Percentiles rank a stretch among this genome's conserved stretches.
Conservation (phyloP, 2,888 invertebrate species). For the Andrena chrysosceles region DNA sequence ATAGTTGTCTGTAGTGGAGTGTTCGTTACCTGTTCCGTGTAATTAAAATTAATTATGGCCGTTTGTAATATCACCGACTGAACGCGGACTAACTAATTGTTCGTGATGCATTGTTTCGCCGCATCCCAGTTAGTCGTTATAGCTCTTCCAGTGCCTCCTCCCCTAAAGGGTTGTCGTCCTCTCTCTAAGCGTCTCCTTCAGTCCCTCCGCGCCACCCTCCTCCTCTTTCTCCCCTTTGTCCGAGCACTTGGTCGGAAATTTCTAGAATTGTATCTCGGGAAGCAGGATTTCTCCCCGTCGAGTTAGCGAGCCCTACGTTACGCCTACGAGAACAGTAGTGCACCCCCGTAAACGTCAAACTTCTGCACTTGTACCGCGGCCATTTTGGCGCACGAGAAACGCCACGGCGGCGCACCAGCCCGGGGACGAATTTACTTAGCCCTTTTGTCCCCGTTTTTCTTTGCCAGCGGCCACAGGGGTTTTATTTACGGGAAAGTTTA, state of each 20-base stretch:
- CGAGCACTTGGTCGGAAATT: constrained; percentile 42
- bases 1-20: constrained; percentile 60
- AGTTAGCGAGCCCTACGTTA: background rate
- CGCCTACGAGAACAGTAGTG: constrained; percentile 21
- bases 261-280: constrained; percentile 34
- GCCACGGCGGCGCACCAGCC: background rate
- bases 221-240: constrained; percentile 37
- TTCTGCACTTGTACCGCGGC: background rate
- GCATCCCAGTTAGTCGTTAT: constrained; percentile 65
- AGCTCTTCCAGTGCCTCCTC: constrained; percentile 40
- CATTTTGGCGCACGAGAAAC: background rate
- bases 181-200: background rate
- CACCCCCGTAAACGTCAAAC: constrained; percentile 4
- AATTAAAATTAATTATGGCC: constrained; percentile 74
- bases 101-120: constrained; percentile 66
- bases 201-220: background rate
- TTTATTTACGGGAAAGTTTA: constrained; percentile 53
- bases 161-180: constrained; percentile 23
- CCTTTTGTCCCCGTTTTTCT: background rate
- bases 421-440: background rate
- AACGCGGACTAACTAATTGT: constrained; percentile 66
- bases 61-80: constrained; percentile 64
- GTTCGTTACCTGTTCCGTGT: constrained; percentile 68
- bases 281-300: constrained; percentile 15
- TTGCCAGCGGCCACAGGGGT: constrained; percentile 8